These are phyloP conservation scores for Urocitellus parryii DNA, from an alignment of 2,113 vertebrate species.

Conservation along the genomic window DNA sequence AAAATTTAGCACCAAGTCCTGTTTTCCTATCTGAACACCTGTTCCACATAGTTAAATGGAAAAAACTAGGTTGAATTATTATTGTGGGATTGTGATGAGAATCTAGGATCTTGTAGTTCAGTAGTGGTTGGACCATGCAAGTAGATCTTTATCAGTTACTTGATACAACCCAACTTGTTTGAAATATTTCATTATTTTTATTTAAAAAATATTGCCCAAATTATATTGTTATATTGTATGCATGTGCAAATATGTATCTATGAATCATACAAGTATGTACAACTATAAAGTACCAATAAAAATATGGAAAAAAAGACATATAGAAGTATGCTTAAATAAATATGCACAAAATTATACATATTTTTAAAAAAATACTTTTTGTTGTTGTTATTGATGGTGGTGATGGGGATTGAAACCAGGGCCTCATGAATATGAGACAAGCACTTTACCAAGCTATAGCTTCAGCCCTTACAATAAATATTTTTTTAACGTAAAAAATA, in stretches of 20 bases:
- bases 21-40: not conserved
- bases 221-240: no score
- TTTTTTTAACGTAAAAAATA: not conserved
- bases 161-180: not conserved
- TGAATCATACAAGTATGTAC: no score
- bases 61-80: not conserved
- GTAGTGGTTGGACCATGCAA: not conserved
- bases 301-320: not conserved
- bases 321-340: no score
- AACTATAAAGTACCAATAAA: no score
- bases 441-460: no score
- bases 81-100: not conserved
- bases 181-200: not conserved
- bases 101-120: not conserved
- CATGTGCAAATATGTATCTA: no score
- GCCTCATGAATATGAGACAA: no score
- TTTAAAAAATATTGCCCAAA: not conserved
- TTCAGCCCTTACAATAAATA: not conserved
- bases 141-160: not conserved
- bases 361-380: not conserved
- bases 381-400: no score
- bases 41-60: not conserved
- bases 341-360: no score
- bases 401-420: no score
- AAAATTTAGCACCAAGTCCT: not conserved